phyloP scores from a whole-genome alignment of 2,113 vertebrate genomes.

The Actenoides hombroni region DNA sequence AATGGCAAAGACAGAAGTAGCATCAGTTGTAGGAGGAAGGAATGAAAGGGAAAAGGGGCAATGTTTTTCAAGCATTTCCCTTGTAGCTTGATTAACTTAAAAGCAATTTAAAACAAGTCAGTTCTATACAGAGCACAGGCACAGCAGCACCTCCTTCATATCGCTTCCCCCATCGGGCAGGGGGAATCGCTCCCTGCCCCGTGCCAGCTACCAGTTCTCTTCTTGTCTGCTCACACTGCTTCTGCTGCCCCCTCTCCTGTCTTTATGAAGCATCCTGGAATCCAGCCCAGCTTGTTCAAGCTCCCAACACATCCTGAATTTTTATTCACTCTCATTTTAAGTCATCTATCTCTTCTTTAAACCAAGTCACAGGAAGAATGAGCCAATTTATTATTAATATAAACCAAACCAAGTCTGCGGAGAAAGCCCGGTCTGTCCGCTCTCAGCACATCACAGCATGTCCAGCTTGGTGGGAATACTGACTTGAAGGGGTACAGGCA shows the following conservation, averaged over 20 bases:
- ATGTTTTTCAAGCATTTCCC: neutral
- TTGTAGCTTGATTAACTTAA: neutral
- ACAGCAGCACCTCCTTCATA: neutral
- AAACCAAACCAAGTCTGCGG: neutral
- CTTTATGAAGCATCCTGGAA: neutral
- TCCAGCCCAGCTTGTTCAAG: constrained; percentile 14
- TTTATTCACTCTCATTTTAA: constrained; percentile 34
- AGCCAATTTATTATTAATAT: neutral
- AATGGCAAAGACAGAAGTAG: neutral
- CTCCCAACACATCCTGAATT: constrained; percentile 34
- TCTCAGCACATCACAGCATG: neutral
- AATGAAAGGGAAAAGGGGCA: neutral
- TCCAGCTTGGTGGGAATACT: neutral
- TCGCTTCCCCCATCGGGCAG: neutral
- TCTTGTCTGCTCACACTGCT: neutral
- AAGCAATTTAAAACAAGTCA: neutral
- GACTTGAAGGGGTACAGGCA: neutral
- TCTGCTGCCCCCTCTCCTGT: neutral
- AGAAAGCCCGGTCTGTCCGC: neutral
- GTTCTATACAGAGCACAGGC: neutral
- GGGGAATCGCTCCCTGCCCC: neutral
- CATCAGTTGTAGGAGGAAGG: neutral
- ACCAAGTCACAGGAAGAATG: neutral
- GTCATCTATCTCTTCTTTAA: constrained; percentile 13
- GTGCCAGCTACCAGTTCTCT: neutral